Conservation (phyloP, 2,888 invertebrate genomes). For the Gastrophysa polygoni region DNA sequence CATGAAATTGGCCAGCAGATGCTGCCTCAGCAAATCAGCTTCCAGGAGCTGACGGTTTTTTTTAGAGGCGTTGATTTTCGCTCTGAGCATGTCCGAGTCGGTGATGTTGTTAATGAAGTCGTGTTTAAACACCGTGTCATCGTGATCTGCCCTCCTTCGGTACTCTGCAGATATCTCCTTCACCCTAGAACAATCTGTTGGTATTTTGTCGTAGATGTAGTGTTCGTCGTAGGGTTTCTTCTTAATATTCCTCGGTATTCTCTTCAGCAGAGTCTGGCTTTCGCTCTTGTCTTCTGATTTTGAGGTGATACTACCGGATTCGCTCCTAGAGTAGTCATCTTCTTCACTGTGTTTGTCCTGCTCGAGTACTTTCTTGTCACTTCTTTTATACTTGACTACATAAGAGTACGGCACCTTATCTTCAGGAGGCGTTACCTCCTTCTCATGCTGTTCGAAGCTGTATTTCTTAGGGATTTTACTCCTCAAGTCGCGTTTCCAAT, state of each 20-base stretch:
- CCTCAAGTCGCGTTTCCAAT: neutral
- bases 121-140: neutral
- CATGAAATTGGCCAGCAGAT: conserved; percentile 1
- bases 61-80: conserved; percentile 6
- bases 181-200: conserved; percentile 24
- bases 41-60: conserved; percentile 11
- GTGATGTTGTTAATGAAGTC: conserved; percentile 34
- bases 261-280: neutral
- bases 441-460: neutral
- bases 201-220: neutral
- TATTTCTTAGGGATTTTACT: neutral
- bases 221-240: conserved; percentile 18
- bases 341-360: no score
- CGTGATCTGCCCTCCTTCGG: conserved; percentile 3
- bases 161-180: conserved; percentile 8
- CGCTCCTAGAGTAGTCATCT: neutral
- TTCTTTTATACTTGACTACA: no score
- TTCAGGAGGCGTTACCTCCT: neutral
- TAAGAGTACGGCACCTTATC: neutral
- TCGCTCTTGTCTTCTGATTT: neutral
- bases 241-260: conserved; percentile 20
- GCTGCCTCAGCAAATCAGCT: conserved; percentile 25
- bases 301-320: neutral
- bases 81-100: conserved; percentile 28
- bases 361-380: neutral